phyloP scores from a whole-genome alignment of 2,113 vertebrate genomes.

The Axis porcinus region DNA sequence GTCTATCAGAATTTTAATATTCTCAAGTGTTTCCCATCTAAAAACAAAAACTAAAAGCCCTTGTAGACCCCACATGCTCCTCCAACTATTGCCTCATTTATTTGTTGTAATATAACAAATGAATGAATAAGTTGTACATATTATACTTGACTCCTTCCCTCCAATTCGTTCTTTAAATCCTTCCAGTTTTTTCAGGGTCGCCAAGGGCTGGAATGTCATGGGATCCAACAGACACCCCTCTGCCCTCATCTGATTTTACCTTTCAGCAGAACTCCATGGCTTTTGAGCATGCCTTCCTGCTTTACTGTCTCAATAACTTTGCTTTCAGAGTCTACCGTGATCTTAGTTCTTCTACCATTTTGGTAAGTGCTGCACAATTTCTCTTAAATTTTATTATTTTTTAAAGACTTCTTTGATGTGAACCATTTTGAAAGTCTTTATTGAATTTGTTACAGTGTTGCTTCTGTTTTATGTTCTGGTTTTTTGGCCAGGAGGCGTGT shows the following conservation, averaged over 20 bases:
- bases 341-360: neutral
- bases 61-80: neutral
- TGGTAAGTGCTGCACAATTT: neutral
- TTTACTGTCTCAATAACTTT: neutral
- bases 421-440: neutral
- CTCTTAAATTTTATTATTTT: neutral
- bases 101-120: neutral
- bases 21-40: neutral
- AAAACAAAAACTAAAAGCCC: neutral
- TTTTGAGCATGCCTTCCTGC: neutral
- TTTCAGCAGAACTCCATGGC: neutral
- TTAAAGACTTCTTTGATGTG: neutral
- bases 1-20: slow-evolving; percentile 1
- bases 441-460: neutral
- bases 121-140: neutral
- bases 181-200: neutral
- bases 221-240: neutral
- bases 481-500: neutral
- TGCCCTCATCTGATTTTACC: neutral
- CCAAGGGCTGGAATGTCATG: neutral
- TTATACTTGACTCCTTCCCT: neutral
- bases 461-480: neutral
- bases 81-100: neutral
- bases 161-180: neutral
- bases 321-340: neutral